Evolutionary conservation across 2,797 vertebrate genomes (phyloP).

Genomic region (Takifugu ocellatus): DNA sequence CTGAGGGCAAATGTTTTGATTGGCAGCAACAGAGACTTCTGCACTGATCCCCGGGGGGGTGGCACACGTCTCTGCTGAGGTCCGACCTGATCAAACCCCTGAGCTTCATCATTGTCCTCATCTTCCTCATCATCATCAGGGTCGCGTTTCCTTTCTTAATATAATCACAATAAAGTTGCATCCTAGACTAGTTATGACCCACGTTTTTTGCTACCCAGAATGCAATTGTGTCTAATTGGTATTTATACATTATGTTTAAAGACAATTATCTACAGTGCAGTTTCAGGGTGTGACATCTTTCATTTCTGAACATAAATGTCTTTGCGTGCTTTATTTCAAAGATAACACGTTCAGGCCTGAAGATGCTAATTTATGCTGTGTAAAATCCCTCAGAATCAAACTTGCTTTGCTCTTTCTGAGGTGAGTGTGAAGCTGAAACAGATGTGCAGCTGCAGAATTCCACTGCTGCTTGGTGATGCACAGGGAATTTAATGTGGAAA

Average conservation of each 20-base stretch:
- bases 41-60: constrained; percentile 23
- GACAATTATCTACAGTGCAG: too few relatives aligned
- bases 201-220: too few relatives aligned
- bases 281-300: too few relatives aligned
- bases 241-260: too few relatives aligned
- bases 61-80: constrained; percentile 18
- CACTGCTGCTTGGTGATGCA: constrained; percentile 36
- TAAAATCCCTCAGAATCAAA: constrained; percentile 9
- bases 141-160: too few relatives aligned
- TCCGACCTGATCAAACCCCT: constrained; percentile 15
- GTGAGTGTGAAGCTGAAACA: constrained; percentile 40
- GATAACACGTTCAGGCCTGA: not conserved
- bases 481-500: constrained; percentile 40
- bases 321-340: too few relatives aligned
- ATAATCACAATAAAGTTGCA: too few relatives aligned
- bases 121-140: not conserved
- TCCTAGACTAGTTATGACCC: too few relatives aligned
- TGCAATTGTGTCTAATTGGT: too few relatives aligned
- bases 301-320: too few relatives aligned
- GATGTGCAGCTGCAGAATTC: constrained; percentile 37
- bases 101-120: constrained; percentile 13
- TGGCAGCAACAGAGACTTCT: constrained; percentile 30
- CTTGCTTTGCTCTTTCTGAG: constrained; percentile 12
- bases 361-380: constrained; percentile 19
- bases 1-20: constrained; percentile 25